Base-by-base conservation (phyloP, 2,113 vertebrate species). In the Alouatta palliata region DNA sequence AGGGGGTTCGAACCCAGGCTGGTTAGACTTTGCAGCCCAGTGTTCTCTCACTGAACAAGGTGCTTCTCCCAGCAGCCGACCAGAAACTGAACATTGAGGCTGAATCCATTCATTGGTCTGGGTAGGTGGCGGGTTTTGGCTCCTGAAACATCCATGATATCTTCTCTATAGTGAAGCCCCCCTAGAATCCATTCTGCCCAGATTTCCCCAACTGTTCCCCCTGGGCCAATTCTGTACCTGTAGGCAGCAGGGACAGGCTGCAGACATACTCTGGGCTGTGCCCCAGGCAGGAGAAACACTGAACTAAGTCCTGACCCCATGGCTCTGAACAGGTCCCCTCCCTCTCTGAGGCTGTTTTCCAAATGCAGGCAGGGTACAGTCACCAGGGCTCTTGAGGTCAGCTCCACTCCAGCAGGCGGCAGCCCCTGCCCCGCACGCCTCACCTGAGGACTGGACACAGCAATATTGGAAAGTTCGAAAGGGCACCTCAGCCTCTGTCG, bases 221-320 rank as follows among this genome's bases (percentile, higher is more conserved):
- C 49, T 52, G 49, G 49, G 49, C 49, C 49, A 52, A 52, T 52
- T 14, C 49, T 52, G 49, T 52, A 52, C 10, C 13, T n/a, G 0
- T 54, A 9, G 6, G 43, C 0, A 9, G 11, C 5, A 73, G 45
- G 76, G 25, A 32, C 20, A 58, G 52, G 43, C 0, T 19, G 9
- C 16, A 43, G 32, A 71, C 19, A 43, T 3, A 32, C 8, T 3
- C 1, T 0, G 37, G 7, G n/a, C n/a, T 3, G 8, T 35, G 32
- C 8, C 37, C 43, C 16, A 6, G 21, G n/a, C 0, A 2, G 76
- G 68, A 43, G 19, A 66, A 49, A 10, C 7, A 1, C 40, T 35
- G 27, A 40, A 35, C 25, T 49, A 61, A 3, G 16, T 16, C 76
- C 17, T 12, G 32, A 25, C 6, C 64, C n/a, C 35, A 45, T 1